These are phyloP conservation scores for Allobates femoralis DNA, from an alignment of 2,797 vertebrate genomes.

Conservation along the genomic window DNA sequence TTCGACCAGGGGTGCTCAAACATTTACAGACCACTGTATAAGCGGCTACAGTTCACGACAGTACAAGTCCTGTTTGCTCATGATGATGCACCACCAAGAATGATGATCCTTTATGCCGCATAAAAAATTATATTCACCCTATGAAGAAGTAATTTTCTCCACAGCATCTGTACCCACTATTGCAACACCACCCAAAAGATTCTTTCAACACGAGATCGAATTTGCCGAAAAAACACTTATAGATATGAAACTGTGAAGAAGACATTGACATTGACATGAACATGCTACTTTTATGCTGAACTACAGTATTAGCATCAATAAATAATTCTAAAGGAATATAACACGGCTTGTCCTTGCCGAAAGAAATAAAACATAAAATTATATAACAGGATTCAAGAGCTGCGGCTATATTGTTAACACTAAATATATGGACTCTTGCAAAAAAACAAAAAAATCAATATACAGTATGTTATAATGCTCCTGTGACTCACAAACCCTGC, in stretches of 20 bases:
- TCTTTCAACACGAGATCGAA: not conserved
- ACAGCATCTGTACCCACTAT: not conserved
- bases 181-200: not conserved
- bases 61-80: no score
- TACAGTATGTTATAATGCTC: constrained; percentile 74
- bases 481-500: constrained; percentile 74
- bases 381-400: constrained; percentile 69
- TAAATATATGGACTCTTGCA: constrained; percentile 73
- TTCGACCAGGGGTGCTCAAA: no score
- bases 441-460: constrained; percentile 75
- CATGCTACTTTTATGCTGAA: not conserved
- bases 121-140: no score
- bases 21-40: no score
- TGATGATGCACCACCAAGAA: no score
- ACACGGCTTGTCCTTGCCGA: not conserved
- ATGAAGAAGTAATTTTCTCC: no score
- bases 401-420: constrained; percentile 72
- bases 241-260: not conserved
- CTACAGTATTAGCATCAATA: constrained; percentile 19
- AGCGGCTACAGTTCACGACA: no score
- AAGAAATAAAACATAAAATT: constrained; percentile 66
- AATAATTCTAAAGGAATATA: constrained; percentile 20
- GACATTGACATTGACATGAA: constrained; percentile 4
- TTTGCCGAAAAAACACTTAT: not conserved
- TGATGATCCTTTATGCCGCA: no score